Base-by-base conservation (phyloP, 2,797 vertebrate genomes). In the Mastacembelus armatus region DNA sequence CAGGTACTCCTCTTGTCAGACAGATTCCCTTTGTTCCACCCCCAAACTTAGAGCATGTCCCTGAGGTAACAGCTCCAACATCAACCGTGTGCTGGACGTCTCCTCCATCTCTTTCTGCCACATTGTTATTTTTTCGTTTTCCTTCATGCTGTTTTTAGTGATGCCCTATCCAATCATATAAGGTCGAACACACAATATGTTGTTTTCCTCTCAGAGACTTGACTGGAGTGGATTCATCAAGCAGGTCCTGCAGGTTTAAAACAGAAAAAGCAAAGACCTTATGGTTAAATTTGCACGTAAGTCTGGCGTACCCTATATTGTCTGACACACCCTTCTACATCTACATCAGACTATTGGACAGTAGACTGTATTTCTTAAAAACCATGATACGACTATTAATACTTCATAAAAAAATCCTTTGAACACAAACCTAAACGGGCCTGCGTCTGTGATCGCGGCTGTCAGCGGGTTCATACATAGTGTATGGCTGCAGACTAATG, bases 201-300 rank as follows among this genome's bases (percentile, higher is more conserved):
- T 12, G 59, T 56, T 22, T 32, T 65, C 59, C 50, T 81, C 56
- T 59, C 26, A 50, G 55, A 42, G 22, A 30, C 52, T 60, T 21
- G 26, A 32, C 26, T 1, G 15, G n/a, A n/a, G n/a, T 29, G 14
- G 58, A 62, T 77, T 57, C 71, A 73, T 80, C 29, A 33, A 83
- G 75, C 81, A 69, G 83, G 85, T 86, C 81, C 86, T 91, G 72
- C 67, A 73, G 74, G 86, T 85, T 85, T 59, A 77, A 71, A 60
- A 86, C 64, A 84, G 30, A 69, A 81, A 47, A 66, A 44, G 29
- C 6, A 74, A 36, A 61, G 27, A 35, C 16, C 38, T 47, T 24
- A 45, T 72, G 71, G 65, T 84, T 55, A 85, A 66, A 72, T 60
- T 81, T 56, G 29, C 38, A 62, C n/a, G n/a, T n/a, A n/a, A n/a